Conservation (phyloP, 1,140 invertebrate genomes). For the Drosophila tristis region DNA sequence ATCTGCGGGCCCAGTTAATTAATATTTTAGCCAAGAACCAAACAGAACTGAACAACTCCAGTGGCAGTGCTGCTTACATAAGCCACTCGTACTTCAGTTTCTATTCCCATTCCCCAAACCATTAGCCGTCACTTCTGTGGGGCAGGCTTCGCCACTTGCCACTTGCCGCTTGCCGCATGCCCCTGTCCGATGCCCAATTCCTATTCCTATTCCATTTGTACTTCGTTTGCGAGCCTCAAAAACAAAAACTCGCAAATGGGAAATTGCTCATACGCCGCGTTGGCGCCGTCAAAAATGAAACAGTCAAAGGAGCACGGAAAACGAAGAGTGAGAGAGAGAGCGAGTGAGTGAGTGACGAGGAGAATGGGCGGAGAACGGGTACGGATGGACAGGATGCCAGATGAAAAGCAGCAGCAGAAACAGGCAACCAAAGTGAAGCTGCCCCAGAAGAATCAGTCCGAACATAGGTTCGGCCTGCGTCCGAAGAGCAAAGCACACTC, state of each 20-base stretch:
- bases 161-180: too few species aligned
- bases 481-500: too few species aligned
- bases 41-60: slow-evolving; percentile 2
- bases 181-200: slow-evolving; percentile 8
- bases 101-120: slow-evolving; percentile 21
- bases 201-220: not conserved
- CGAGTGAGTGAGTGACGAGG: too few species aligned
- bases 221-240: slow-evolving; percentile 19
- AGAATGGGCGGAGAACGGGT: too few species aligned
- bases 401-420: too few species aligned
- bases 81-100: slow-evolving; percentile 32
- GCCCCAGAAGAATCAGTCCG: too few species aligned
- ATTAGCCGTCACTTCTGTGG: slow-evolving; percentile 1
- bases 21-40: slow-evolving; percentile 56
- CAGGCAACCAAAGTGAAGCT: too few species aligned
- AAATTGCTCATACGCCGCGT: slow-evolving; percentile 69
- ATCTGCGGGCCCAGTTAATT: slow-evolving; percentile 60
- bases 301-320: too few species aligned
- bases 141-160: not conserved
- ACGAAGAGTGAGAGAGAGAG: too few species aligned
- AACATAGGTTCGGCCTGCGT: too few species aligned
- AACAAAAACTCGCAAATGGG: slow-evolving; percentile 19
- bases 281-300: slow-evolving; percentile 46
- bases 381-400: too few species aligned
- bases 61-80: slow-evolving; percentile 35